These are phyloP conservation scores for Cephus rjabovi DNA, from an alignment of 2,888 invertebrate species.

Conservation along the genomic window DNA sequence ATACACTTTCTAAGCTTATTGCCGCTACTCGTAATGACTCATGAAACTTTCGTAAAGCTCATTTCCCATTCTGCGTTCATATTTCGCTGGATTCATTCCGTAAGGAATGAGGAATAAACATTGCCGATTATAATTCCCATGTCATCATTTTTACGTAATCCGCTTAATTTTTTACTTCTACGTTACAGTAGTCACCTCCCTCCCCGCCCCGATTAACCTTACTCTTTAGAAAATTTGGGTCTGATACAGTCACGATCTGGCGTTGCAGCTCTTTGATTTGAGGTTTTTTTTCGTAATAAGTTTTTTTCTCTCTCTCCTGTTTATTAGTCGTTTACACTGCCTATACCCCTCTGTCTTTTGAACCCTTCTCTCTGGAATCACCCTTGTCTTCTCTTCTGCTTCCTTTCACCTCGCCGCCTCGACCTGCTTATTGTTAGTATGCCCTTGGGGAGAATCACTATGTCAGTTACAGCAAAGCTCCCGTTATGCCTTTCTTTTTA, in stretches of 20 bases:
- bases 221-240: not conserved
- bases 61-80: too few species aligned
- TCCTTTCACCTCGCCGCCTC: not conserved
- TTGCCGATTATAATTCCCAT: too few species aligned
- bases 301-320: not conserved
- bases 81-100: too few species aligned
- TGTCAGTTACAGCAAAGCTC: slow-evolving; percentile 31
- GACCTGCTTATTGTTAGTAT: slow-evolving; percentile 4
- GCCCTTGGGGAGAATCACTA: slow-evolving; percentile 30
- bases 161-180: too few species aligned
- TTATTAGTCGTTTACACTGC: not conserved
- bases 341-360: not conserved
- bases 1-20: too few species aligned
- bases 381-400: not conserved
- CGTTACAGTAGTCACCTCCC: too few species aligned
- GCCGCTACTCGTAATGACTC: too few species aligned
- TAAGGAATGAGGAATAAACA: too few species aligned
- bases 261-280: not conserved
- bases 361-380: not conserved
- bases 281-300: not conserved
- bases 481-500: slow-evolving; percentile 27
- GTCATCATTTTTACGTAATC: too few species aligned
- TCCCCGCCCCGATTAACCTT: too few species aligned
- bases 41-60: too few species aligned
- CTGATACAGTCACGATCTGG: not conserved